Evolutionary conservation across 1,140 invertebrate species (phyloP), one percentile per base, ranked within the genome.

Genomic region (Drosophila teissieri): DNA sequence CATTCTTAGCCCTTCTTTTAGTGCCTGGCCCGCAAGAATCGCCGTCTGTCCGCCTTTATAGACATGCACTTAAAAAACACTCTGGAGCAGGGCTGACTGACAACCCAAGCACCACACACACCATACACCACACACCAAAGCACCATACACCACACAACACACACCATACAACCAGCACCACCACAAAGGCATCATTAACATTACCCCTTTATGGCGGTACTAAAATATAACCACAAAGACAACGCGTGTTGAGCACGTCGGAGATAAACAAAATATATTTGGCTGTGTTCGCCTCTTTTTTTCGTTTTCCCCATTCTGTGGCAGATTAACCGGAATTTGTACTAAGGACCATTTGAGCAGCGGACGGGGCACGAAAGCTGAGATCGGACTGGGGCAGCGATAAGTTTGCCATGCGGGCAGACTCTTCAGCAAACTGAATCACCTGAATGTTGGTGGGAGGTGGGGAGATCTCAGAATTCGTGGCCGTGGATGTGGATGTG

Each of bases 1-100:
- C 34, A 27, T 62, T 40, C 34, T 37, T 42, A 51, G 73, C 67
- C 45, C 39, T 45, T 68, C 56, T 51, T 51, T 44, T 14, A 31
- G 52, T 54, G 40, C 44, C 61, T 61, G 70, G 61, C 51, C 63
- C 62, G 79, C 79, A 77, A 89, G 82, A 88, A 83, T 79, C 80
- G 27, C 31, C 31, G 31, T 31, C 31, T 31, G 31, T 82, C 74
- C 60, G 83, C 74, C 62, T 89, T 88, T 88, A 83, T 88, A 74
- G 83, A 77, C 83, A 70, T 88, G 83, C 83, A 88, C 83, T 88
- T 88, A 88, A 88, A 86, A 88, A 88, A 89, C 83, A 88, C 84
- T 88, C 80, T 77, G 77, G 72, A 78, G 80, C 80, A n/a, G 72
- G 78, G 78, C 82, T 72, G 75, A 76, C 73, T 68, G 80, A 49